Percentiles rank a stretch among this genome's conserved stretches.
Evolutionary conservation across 1,140 invertebrate species (phyloP).

Genomic region (Penaeus japonicus): DNA sequence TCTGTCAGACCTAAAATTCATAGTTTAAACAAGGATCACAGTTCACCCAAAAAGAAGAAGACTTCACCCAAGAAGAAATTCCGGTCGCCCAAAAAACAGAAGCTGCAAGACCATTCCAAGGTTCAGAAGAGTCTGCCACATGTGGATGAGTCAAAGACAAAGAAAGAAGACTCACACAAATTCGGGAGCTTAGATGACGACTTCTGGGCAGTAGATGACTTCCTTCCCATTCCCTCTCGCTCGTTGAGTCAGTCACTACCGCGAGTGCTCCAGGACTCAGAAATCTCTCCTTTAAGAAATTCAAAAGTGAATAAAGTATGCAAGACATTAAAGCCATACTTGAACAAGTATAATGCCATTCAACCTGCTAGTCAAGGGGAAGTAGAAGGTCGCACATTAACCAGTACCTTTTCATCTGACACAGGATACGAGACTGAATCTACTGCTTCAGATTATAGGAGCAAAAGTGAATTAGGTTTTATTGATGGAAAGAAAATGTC

Average conservation of each 20-base stretch:
- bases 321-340: neutral
- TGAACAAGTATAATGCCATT: neutral
- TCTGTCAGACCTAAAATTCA: slow-evolving; percentile 43
- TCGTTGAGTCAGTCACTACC: neutral
- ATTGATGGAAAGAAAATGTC: neutral
- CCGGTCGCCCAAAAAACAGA: slow-evolving; percentile 36
- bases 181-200: slow-evolving; percentile 25
- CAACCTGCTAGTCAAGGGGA: neutral
- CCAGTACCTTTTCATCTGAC: slow-evolving; percentile 46
- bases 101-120: neutral
- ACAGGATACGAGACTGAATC: slow-evolving; percentile 48
- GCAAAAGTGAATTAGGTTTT: slow-evolving; percentile 7
- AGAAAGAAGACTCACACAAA: slow-evolving; percentile 4
- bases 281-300: neutral
- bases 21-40: neutral
- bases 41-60: slow-evolving; percentile 40
- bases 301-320: neutral
- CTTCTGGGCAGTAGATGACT: slow-evolving; percentile 48
- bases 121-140: neutral
- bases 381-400: slow-evolving; percentile 30
- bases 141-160: neutral
- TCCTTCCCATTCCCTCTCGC: slow-evolving; percentile 15
- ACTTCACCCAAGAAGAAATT: slow-evolving; percentile 26
- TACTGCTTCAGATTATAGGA: neutral
- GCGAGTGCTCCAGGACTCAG: neutral